Conservation (phyloP, 2,797 vertebrate species). For the Melanotaenia pygmaea region DNA sequence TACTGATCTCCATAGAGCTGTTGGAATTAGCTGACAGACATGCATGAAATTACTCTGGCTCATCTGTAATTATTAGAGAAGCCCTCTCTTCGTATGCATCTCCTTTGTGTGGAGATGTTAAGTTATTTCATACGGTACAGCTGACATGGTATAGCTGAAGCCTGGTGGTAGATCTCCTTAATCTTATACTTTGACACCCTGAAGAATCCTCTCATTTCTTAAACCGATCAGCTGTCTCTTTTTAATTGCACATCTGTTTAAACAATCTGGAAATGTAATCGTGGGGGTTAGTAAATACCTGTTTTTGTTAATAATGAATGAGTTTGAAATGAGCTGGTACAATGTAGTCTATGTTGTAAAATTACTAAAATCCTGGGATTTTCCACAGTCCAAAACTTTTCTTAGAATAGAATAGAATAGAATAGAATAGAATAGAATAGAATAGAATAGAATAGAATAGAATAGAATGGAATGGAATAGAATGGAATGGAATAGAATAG, state of each 20-base stretch:
- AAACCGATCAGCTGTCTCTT: neutral
- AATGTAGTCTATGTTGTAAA: too few species aligned
- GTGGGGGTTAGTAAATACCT: neutral
- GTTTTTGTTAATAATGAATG: neutral
- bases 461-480: too few species aligned
- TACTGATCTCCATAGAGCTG: slow-evolving; percentile 36
- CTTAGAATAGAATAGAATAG: too few species aligned
- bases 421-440: too few species aligned
- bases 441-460: too few species aligned
- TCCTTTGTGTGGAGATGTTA: slow-evolving; percentile 42
- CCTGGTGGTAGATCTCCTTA: neutral
- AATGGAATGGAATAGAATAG: too few species aligned
- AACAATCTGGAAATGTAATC: slow-evolving; percentile 10
- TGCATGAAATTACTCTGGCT: slow-evolving; percentile 38
- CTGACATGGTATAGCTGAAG: slow-evolving; percentile 8
- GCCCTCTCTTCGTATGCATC: slow-evolving; percentile 22
- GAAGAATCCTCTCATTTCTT: neutral
- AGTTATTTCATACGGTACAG: slow-evolving; percentile 12
- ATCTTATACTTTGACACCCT: slow-evolving; percentile 14
- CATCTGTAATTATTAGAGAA: slow-evolving; percentile 43
- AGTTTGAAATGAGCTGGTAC: neutral
- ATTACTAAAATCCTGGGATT: neutral
- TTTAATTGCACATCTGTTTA: slow-evolving; percentile 15
- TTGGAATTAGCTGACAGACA: slow-evolving; percentile 42
- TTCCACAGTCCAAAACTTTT: neutral